phyloP scores from a whole-genome alignment of 2,113 vertebrate genomes.

The Zosterops lateralis region DNA sequence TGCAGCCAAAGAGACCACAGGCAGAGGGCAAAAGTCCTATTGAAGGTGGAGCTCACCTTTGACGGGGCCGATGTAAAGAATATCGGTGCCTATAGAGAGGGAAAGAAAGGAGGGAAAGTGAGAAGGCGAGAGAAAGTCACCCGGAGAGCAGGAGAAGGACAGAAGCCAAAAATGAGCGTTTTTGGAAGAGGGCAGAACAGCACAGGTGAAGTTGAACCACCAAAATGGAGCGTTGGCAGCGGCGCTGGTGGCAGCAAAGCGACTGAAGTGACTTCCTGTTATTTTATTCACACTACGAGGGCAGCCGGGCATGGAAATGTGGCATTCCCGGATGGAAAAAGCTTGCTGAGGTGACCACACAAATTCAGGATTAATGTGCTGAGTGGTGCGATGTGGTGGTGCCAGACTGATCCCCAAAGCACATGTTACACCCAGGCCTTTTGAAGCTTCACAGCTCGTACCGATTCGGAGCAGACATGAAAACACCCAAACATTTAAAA shows the following conservation, averaged over 20 bases:
- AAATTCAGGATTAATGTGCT: neutral
- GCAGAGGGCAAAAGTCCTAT: slow-evolving; percentile 60
- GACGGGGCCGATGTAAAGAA: slow-evolving; percentile 99
- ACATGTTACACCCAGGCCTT: neutral
- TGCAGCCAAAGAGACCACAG: slow-evolving; percentile 60
- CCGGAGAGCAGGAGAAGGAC: slow-evolving; percentile 45
- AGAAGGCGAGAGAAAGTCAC: slow-evolving; percentile 76
- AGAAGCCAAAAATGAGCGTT: slow-evolving; percentile 30
- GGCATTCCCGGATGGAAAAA: neutral
- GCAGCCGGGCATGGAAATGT: neutral
- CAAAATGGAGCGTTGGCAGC: neutral
- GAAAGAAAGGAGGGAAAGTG: slow-evolving; percentile 79
- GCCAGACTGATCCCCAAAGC: neutral
- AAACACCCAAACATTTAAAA: neutral
- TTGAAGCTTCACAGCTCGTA: neutral
- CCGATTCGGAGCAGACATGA: neutral
- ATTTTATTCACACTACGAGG: neutral
- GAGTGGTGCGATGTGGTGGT: neutral
- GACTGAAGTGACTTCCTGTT: neutral
- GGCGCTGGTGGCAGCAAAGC: slow-evolving; percentile 28
- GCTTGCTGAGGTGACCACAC: slow-evolving; percentile 4
- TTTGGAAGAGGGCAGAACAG: neutral
- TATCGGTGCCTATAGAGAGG: slow-evolving; percentile 91
- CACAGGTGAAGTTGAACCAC: neutral
- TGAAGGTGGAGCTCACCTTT: slow-evolving; percentile 92